Conservation (phyloP, 2,113 vertebrate genomes). For the Cavia aperea region DNA sequence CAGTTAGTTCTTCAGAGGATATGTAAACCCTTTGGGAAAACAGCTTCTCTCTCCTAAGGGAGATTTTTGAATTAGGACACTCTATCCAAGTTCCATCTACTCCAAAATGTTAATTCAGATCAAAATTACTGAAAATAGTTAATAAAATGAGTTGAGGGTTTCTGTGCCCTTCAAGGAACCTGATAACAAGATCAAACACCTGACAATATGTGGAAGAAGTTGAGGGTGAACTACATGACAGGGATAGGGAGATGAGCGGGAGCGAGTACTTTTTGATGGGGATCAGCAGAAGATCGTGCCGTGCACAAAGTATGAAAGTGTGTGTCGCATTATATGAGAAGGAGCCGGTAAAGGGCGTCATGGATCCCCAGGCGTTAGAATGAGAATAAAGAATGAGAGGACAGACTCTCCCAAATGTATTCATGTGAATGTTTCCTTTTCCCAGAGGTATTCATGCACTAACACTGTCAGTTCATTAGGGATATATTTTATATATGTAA, state of each 20-base stretch:
- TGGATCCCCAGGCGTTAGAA: neutral
- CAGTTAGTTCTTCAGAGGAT: neutral
- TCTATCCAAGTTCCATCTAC: neutral
- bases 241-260: too few species aligned
- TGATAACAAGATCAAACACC: neutral
- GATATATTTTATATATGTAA: neutral
- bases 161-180: neutral
- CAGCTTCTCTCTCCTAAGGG: neutral
- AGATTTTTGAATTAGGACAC: neutral
- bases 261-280: neutral
- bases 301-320: neutral
- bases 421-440: neutral
- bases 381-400: neutral
- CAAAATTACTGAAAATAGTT: neutral
- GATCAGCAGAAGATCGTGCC: neutral
- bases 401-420: neutral
- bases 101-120: conserved; percentile 4
- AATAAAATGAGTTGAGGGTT: neutral
- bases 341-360: neutral
- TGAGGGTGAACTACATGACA: neutral
- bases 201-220: neutral
- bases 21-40: neutral
- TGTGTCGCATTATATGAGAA: neutral
- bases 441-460: neutral
- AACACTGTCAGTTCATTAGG: neutral